These are phyloP conservation scores for Geotrypetes seraphini DNA, from an alignment of 2,797 vertebrate species.

Conservation along the genomic window DNA sequence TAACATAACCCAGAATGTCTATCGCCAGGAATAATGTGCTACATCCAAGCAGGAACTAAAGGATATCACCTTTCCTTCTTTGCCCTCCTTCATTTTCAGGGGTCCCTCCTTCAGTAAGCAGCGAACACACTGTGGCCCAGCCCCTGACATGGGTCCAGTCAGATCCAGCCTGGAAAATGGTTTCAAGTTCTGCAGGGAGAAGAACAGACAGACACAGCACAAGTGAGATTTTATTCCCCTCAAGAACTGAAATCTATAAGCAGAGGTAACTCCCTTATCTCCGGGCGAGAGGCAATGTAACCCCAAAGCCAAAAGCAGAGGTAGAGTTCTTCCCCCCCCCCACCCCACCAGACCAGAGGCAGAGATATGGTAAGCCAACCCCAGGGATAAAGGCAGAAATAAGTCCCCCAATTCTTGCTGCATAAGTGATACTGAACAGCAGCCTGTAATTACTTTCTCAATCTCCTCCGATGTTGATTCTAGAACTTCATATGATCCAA, in stretches of 20 bases:
- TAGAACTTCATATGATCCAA: conserved; percentile 62
- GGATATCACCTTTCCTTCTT: conserved; percentile 65
- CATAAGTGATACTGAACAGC: too few species aligned
- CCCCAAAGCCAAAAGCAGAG: neutral
- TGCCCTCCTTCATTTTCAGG: conserved; percentile 57
- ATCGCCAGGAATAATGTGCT: neutral
- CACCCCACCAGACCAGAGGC: neutral
- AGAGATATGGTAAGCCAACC: too few species aligned
- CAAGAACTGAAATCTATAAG: too few species aligned
- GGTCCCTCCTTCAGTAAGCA: conserved; percentile 63
- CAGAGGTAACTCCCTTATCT: too few species aligned
- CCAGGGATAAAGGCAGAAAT: too few species aligned
- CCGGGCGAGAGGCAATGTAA: neutral
- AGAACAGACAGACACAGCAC: neutral
- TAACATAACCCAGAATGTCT: neutral
- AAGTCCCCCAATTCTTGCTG: too few species aligned
- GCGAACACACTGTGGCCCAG: conserved; percentile 38
- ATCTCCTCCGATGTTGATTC: conserved; percentile 68
- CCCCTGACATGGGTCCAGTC: conserved; percentile 52
- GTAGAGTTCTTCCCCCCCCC: neutral
- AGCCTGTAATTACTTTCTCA: conserved; percentile 59
- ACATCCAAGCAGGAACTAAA: neutral
- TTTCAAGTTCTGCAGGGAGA: conserved; percentile 51
- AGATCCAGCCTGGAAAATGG: conserved; percentile 62
- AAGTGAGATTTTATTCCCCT: too few species aligned